Conservation (phyloP, 2,797 vertebrate genomes). For the Dermochelys coriacea region DNA sequence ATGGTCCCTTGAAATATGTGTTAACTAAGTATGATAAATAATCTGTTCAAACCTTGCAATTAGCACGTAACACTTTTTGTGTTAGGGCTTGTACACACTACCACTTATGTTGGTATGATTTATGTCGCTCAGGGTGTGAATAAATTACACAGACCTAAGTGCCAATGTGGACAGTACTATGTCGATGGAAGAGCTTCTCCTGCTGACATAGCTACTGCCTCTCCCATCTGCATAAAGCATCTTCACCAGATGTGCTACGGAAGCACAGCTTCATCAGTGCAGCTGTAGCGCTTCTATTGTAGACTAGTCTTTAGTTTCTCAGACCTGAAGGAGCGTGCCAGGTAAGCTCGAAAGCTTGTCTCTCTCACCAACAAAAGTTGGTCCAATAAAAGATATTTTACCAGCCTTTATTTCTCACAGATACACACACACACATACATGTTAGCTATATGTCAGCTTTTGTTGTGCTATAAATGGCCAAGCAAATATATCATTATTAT, state of each 20-base stretch:
- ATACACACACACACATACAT: not conserved
- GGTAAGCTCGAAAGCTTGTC: not conserved
- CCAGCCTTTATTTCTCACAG: not conserved
- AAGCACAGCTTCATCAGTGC: not conserved
- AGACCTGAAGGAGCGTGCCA: not conserved
- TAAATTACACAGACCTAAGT: not conserved
- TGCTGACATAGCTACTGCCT: not conserved
- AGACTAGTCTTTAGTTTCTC: not conserved
- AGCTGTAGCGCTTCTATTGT: not conserved
- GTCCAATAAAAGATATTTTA: not conserved
- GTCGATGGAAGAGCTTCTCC: not conserved
- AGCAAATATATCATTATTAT: slow-evolving; percentile 58
- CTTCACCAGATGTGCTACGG: not conserved
- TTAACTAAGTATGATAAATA: not conserved
- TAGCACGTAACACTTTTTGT: not conserved
- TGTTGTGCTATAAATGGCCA: slow-evolving; percentile 52
- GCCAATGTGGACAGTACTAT: not conserved
- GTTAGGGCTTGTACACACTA: not conserved
- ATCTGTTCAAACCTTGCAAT: not conserved
- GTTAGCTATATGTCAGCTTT: too few relatives aligned
- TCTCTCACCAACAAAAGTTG: not conserved
- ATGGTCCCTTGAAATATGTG: not conserved
- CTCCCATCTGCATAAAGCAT: not conserved
- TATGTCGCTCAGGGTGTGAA: not conserved
- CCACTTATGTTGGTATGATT: not conserved